Evolutionary conservation across 1,140 invertebrate species (phyloP), one percentile per base, ranked within the genome.

Genomic region (Globodera ellingtonae): DNA sequence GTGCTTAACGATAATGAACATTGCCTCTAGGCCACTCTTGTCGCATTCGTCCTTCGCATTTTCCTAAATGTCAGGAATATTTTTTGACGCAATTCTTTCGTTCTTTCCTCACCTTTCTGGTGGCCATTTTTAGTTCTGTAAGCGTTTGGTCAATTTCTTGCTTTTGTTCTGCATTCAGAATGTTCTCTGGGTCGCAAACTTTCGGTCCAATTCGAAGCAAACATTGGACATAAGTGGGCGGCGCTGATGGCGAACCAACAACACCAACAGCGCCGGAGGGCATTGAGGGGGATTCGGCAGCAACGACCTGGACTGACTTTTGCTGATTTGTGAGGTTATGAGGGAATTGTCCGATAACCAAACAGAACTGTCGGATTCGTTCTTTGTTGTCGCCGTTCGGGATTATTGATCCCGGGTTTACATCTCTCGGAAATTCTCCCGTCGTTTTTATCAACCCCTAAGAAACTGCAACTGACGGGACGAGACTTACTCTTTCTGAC

Each of bases 121-220:
- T 77, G 65, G 75, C 75, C 50, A 48, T 13, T 47, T 65, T 21
- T 9, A 77, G 10, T 21, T 77, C 75, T 62, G 48, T 48, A 77
- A 77, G 75, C n/a, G 69, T 77, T 48, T 77, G 62, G 9, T 77
- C 75, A 35, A 77, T 77, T 50, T 77, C 62, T n/a, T 47, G 65
- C 69, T 35, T 77, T 77, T 77, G 75, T 35, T 13, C 15, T n/a
- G 52, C 44, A 13, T 67, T 35, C 3, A 77, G 18, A 65, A 77
- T 67, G 69, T 66, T 66, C 8, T 69, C 75, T 50, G 75, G 75
- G 69, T 77, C 75, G 62, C 75, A 77, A 4, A 77, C 24, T 65
- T 46, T 77, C 47, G 75, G 24, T 48, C 44, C 62, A 21, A 77
- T 77, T 77, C 48, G 13, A 46, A 62, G 46, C 46, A 77, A 69